Evolutionary conservation across 2,113 vertebrate species (phyloP), one percentile per base, ranked within the genome.

Genomic region (Tinamus guttatus): DNA sequence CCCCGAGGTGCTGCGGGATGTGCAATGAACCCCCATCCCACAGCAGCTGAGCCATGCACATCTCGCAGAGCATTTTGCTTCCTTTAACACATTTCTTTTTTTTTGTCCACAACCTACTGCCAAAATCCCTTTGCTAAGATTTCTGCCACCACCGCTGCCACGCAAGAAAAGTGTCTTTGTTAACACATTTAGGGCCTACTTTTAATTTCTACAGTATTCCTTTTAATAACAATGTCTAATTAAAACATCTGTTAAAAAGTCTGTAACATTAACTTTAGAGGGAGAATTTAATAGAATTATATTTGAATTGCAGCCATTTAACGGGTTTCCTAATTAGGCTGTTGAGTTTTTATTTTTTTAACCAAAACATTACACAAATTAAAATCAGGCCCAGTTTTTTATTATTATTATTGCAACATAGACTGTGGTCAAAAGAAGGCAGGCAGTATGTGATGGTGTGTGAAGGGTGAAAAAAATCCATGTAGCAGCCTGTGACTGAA

Each of bases 201-300:
- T 98, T 98, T 98, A 98, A 98, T 98, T 98, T 98, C 98, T 98
- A 98, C 97, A 98, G 98, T 98, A 98, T 98, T 98, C 98, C 97
- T 96, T 98, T 98, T 98, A 98, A 98, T 98, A 98, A 98, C 98
- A 98, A 98, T 98, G 98, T 97, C 98, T 98, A 98, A 98, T 98
- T 98, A 98, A 98, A 98, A 98, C 98, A 98, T 98, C 98, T 98
- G 98, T 98, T 98, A 98, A 98, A 98, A 98, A 98, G 98, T 98
- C 98, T 98, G 98, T 98, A 98, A 98, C 98, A 98, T 98, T 98
- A 98, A 98, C 98, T 98, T 98, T 98, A 98, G 97, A 98, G 98
- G 97, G 98, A 98, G 98, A 98, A 98, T 98, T 98, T 98, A 98
- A 98, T 98, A 98, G 98, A 98, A 98, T 98, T 98, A 98, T 98